Percentiles rank a stretch among this genome's conserved stretches.
Evolutionary conservation across 2,888 invertebrate genomes (phyloP).

Genomic region (Amblyjoppa proteus): DNA sequence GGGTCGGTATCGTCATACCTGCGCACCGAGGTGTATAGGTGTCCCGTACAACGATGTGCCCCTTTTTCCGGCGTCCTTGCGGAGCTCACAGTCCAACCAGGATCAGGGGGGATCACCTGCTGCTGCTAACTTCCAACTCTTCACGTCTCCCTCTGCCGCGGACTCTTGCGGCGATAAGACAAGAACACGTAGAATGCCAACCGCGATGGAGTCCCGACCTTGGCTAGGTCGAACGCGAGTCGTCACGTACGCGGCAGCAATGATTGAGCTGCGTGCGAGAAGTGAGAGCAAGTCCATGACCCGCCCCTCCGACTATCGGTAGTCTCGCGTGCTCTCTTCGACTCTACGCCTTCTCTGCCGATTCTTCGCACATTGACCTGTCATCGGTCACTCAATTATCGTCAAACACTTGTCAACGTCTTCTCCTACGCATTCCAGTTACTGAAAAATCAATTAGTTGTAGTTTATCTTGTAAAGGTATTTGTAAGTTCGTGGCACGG

Average conservation of each 20-base stretch:
- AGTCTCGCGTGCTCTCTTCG: conserved; percentile 21
- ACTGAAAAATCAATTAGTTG: not conserved
- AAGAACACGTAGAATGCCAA: conserved; percentile 84
- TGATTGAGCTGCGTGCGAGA: conserved; percentile 80
- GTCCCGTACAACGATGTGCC: conserved; percentile 36
- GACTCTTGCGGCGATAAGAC: conserved; percentile 74
- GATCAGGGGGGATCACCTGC: conserved; percentile 76
- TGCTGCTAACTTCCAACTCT: conserved; percentile 48
- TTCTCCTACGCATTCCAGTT: not conserved
- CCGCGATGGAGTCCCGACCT: conserved; percentile 78
- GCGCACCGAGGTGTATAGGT: conserved; percentile 56
- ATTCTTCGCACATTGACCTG: conserved; percentile 26
- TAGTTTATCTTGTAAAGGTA: not conserved
- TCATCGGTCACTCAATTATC: conserved; percentile 49
- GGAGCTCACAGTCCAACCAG: conserved; percentile 70
- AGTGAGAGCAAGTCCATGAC: conserved; percentile 30
- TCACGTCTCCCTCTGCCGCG: conserved; percentile 33
- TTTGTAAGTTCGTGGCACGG: not conserved
- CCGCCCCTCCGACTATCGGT: conserved; percentile 31
- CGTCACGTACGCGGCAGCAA: conserved; percentile 78
- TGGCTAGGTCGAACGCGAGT: conserved; percentile 83
- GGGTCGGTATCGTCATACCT: conserved; percentile 76
- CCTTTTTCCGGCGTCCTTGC: conserved; percentile 65
- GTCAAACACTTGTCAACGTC: not conserved
- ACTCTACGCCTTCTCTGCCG: conserved; percentile 37